phyloP scores from a whole-genome alignment of 2,113 vertebrate species.

The Cheirogaleus medius region DNA sequence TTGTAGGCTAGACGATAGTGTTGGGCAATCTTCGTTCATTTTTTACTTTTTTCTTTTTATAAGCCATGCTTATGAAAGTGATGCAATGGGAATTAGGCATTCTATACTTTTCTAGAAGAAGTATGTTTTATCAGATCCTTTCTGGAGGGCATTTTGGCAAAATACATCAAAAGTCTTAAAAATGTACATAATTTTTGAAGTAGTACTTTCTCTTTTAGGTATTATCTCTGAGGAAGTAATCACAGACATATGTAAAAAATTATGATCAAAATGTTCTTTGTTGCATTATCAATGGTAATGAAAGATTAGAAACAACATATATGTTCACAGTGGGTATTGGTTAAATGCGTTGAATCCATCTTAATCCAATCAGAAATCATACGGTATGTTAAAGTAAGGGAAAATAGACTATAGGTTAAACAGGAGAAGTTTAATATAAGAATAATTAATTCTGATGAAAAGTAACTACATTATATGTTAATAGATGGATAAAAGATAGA shows the following conservation, averaged over 20 bases:
- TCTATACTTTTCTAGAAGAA: not conserved
- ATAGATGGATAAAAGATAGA: not conserved
- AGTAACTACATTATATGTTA: not conserved
- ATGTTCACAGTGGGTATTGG: not conserved
- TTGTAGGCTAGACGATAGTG: not conserved
- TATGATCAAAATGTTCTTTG: not conserved
- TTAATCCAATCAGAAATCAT: not conserved
- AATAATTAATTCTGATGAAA: not conserved
- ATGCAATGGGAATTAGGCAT: not conserved
- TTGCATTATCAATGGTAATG: not conserved
- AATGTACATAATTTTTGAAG: slow-evolving; percentile 25
- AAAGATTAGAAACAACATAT: not conserved
- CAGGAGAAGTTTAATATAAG: not conserved
- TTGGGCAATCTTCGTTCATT: not conserved
- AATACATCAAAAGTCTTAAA: not conserved
- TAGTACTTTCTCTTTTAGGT: not conserved
- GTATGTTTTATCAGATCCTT: slow-evolving; percentile 1
- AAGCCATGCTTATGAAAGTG: not conserved
- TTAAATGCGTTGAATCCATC: not conserved
- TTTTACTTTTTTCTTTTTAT: not conserved
- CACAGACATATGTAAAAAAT: not conserved
- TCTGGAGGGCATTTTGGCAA: not conserved
- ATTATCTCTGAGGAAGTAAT: slow-evolving; percentile 15
- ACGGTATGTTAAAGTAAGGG: not conserved
- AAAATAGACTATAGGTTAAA: not conserved